A percentile compares a stretch with the other conserved stretches of the same genome.
phyloP scores from a whole-genome alignment of 2,888 invertebrate species.

The Chrysolina americana region DNA sequence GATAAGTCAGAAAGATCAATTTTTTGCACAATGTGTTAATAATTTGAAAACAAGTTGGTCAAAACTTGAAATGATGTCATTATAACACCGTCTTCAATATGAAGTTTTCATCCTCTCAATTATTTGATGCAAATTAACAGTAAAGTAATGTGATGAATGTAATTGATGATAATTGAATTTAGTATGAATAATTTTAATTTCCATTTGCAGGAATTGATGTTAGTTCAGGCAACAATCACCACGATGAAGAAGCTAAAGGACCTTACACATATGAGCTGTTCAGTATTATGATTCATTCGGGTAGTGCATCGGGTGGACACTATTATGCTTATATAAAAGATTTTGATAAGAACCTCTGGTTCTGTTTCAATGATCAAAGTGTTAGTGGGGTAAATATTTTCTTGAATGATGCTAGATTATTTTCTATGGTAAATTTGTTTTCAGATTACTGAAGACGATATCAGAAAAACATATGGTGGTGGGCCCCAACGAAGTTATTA shows the following conservation, averaged over 20 bases:
- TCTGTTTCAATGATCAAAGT: constrained; percentile 90
- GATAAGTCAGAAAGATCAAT: no score
- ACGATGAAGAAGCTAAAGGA: constrained; percentile 75
- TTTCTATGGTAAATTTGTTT: constrained; percentile 43
- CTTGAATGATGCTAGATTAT: not conserved
- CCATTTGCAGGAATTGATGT: constrained; percentile 74
- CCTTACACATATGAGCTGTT: constrained; percentile 89
- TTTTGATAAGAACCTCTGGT: constrained; percentile 83
- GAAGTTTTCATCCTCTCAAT: no score
- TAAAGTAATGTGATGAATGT: no score
- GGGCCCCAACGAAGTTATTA: constrained; percentile 78
- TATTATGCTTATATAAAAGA: constrained; percentile 94
- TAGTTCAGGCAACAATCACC: constrained; percentile 71
- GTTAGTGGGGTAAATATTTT: constrained; percentile 76
- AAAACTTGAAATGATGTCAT: no score
- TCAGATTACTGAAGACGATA: constrained; percentile 85
- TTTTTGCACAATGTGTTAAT: no score
- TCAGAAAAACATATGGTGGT: constrained; percentile 87
- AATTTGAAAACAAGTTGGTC: no score
- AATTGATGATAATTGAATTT: no score
- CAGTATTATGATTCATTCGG: constrained; percentile 93
- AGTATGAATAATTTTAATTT: no score
- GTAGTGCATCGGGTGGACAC: constrained; percentile 91
- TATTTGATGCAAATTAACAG: no score
- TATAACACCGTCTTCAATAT: no score